Evolutionary conservation across 1,140 invertebrate species (phyloP).

Genomic region (Wasmannia auropunctata): DNA sequence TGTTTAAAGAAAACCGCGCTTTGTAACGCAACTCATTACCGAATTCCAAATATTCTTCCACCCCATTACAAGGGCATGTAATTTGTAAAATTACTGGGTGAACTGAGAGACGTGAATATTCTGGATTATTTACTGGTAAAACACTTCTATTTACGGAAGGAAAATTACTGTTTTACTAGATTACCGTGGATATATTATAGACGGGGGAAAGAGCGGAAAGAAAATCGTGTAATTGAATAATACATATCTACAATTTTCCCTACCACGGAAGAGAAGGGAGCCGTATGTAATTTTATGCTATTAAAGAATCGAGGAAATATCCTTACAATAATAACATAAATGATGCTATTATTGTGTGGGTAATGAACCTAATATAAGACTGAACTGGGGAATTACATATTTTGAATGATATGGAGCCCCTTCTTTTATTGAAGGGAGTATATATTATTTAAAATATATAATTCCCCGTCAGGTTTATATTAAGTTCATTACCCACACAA

Average conservation of each 20-base stretch:
- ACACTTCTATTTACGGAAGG: conserved; percentile 4
- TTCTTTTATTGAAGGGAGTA: neutral
- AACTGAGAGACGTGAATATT: conserved; percentile 15
- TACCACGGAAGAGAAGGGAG: neutral
- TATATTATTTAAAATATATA: neutral
- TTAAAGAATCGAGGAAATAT: conserved; percentile 28
- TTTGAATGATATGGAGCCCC: neutral
- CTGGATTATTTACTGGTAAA: conserved; percentile 40
- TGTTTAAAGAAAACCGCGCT: conserved; percentile 49
- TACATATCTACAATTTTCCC: conserved; percentile 42
- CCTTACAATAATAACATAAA: conserved; percentile 25
- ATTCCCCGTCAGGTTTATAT: too few relatives aligned
- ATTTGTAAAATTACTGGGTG: conserved; percentile 41
- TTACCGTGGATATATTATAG: conserved; percentile 15
- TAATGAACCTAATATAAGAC: neutral
- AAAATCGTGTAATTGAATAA: conserved; percentile 43
- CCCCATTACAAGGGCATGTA: conserved; percentile 9
- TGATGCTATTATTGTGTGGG: neutral
- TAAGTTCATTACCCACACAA: too few relatives aligned
- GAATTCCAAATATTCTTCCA: conserved; percentile 39
- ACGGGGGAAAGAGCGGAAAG: neutral
- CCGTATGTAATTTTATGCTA: conserved; percentile 27
- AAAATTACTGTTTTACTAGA: conserved; percentile 36
- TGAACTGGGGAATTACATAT: neutral
- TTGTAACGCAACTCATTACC: conserved; percentile 32